Base-by-base conservation (phyloP, 2,888 invertebrate species). In the Oxystoma pomonae region DNA sequence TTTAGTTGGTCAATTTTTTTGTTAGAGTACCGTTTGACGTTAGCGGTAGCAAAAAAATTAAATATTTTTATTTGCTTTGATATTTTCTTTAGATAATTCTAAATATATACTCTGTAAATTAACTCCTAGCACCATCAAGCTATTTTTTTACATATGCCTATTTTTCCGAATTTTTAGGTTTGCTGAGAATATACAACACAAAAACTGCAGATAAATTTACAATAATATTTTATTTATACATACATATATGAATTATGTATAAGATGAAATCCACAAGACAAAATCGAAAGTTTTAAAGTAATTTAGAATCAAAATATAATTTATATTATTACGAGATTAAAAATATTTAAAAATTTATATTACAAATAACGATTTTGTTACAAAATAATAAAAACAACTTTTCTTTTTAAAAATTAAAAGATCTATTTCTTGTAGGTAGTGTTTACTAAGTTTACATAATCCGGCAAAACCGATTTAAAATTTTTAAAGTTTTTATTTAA, bases 251-350 rank as follows among this genome's bases (percentile, higher is more conserved):
- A 35, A 35, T 35, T 80, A 78, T 78, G 77, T 76, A 77, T 79
- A 78, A 78, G 79, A 76, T 80, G 77, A 80, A 80, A 79, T 80
- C 77, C 80, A 80, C 80, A 80, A 80, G 80, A 80, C 80, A 79
- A 77, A 79, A 77, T 75, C 72, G 74, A 75, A 35, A 75, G 70
- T 75, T 73, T 69, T 74, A 73, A 74, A 75, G 72, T 72, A 74
- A n/a, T 75, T 75, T 72, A 71, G 73, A 74, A 68, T 75, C 72
- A 75, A 76, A 76, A 73, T 72, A 75, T 75, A 74, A 74, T 75
- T 74, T 74, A 74, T 72, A 73, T 69, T 35, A 35, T 35, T 35
- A 71, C 63, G 71, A 70, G 69, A 70, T 74, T 73, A 75, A 74
- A 72, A 73, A 65, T 67, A 67, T 67, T 63, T 65, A 63, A 60